Base-by-base conservation (phyloP, 2,797 vertebrate genomes). In the Epinephelus awoara region DNA sequence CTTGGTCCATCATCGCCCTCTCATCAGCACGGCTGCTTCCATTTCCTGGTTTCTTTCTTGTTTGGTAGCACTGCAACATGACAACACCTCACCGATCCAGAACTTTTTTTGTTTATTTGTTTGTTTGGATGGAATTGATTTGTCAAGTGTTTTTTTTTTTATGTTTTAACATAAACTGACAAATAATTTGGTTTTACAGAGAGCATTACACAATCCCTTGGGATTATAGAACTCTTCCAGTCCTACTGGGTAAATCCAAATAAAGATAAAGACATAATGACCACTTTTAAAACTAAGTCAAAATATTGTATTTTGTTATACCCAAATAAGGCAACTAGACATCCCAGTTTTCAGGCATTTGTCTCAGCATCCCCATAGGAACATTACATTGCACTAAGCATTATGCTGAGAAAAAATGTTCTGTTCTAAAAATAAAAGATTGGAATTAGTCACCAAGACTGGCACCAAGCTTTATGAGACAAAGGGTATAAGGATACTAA, bases 1-100 rank as follows among this genome's bases (percentile, higher is more conserved):
- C 85, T 80, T 21, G 27, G 6, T 74, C 83, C 69, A 42, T 84
- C 89, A 72, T 54, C 57, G 13, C 21, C 25, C 68, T 34, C 76
- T 84, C 80, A 17, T 79, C 78, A 46, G 42, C 51, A 38, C 15
- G 81, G 54, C 78, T 74, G 77, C 75, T 67, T 72, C 73, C 52
- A 64, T 67, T 55, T 85, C 70, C 72, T 79, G 46, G 57, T 75
- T 50, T 49, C 66, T 27, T 44, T 58, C 68, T 67, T 59, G 21
- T 86, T 74, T 63, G 29, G 61, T 29, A 23, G 34, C 11, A 3
- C 25, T 56, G 59, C 58, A 64, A 17, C 34, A 38, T 44, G 15
- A 46, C 65, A 47, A 23, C 2, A 1, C 6, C 27, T 0, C 1
- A 0, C 3, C 29, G 40, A 72, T 54, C 23, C 38, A 71, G 21